These are phyloP conservation scores for Ispidina picta DNA, from an alignment of 2,797 vertebrate species.

Conservation along the genomic window DNA sequence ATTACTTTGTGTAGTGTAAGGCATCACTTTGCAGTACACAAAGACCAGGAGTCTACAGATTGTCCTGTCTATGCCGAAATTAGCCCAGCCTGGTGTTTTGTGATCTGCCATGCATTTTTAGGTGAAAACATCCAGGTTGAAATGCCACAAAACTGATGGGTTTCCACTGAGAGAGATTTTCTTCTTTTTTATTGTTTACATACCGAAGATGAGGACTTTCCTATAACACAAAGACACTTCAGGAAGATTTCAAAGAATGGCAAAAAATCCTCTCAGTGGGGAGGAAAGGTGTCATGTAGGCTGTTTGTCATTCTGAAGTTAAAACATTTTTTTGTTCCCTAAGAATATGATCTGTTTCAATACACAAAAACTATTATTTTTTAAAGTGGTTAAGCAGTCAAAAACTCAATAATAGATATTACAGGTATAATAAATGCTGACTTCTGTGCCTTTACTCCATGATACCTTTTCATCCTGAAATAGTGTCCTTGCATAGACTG, in stretches of 20 bases:
- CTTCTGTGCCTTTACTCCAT: background rate
- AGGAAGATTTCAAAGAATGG: background rate
- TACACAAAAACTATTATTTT: background rate
- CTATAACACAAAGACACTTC: background rate
- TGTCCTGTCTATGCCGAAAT: background rate
- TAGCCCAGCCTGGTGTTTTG: background rate
- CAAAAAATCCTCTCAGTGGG: background rate
- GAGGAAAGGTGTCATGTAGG: background rate
- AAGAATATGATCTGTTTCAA: background rate
- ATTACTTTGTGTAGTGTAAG: background rate
- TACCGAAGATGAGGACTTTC: background rate
- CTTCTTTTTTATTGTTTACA: background rate
- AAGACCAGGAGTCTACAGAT: background rate
- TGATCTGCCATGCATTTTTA: background rate
- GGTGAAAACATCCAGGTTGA: background rate
- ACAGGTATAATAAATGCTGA: background rate
- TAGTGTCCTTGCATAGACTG: background rate
- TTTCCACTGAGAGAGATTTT: conserved; percentile 9
- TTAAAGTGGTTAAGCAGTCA: background rate
- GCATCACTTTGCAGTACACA: background rate
- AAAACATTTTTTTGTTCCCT: background rate
- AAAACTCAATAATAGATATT: conserved; percentile 27
- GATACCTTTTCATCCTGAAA: background rate
- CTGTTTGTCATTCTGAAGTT: conserved; percentile 22
- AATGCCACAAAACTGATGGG: background rate